phyloP scores from a whole-genome alignment of 2,888 invertebrate genomes.

The Eupelmus urozonus region DNA sequence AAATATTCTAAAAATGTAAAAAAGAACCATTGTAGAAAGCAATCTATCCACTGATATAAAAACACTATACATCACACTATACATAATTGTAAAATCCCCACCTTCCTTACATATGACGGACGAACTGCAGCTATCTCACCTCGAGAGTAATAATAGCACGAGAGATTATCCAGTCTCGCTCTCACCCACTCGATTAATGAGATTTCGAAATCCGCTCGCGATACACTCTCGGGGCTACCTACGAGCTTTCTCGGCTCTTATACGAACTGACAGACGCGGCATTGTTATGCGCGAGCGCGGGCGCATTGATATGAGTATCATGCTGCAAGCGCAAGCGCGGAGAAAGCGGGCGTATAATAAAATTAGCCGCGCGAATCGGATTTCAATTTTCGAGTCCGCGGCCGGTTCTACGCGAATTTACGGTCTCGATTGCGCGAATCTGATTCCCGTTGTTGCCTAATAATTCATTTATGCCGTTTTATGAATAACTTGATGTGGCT shows the following conservation, averaged over 20 bases:
- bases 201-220: slow-evolving; percentile 12
- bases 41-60: no score
- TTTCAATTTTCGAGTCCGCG: slow-evolving; percentile 36
- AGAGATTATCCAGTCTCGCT: slow-evolving; percentile 22
- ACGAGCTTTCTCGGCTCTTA: slow-evolving; percentile 21
- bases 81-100: no score
- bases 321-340: neutral
- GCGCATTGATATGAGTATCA: slow-evolving; percentile 26
- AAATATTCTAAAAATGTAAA: no score
- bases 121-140: slow-evolving; percentile 6
- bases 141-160: neutral
- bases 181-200: slow-evolving; percentile 34
- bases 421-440: slow-evolving; percentile 9
- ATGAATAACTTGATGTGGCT: neutral
- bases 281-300: slow-evolving; percentile 1
- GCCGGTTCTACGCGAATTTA: slow-evolving; percentile 20
- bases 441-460: slow-evolving; percentile 15
- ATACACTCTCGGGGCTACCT: neutral
- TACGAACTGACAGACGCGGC: neutral
- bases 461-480: slow-evolving; percentile 26
- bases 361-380: slow-evolving; percentile 35
- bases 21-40: no score
- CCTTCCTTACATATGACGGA: no score
- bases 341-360: slow-evolving; percentile 36
- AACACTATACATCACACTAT: no score